Evolutionary conservation across 2,113 vertebrate species (phyloP).

Genomic region (Macquaria australasica): DNA sequence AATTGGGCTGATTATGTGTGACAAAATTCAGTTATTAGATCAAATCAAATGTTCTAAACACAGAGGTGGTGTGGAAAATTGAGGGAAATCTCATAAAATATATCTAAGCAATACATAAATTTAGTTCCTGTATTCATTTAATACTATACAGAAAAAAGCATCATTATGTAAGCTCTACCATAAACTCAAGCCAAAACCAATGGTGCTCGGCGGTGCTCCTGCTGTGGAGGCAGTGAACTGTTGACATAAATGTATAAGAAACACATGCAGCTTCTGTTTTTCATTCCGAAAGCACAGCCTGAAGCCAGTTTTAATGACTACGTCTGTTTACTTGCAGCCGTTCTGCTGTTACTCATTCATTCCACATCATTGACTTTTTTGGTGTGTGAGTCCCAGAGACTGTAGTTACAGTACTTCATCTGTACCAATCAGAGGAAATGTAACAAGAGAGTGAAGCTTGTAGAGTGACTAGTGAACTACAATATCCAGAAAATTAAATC

Average conservation of each 20-base stretch:
- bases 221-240: conserved; percentile 33
- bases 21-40: not conserved
- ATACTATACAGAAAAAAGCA: not conserved
- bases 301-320: conserved; percentile 44
- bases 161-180: not conserved
- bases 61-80: not conserved
- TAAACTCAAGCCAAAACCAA: conserved; percentile 13
- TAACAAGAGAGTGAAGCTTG: not conserved
- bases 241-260: conserved; percentile 34
- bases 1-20: not conserved
- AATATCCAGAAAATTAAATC: not conserved
- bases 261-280: conserved; percentile 28
- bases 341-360: conserved; percentile 30
- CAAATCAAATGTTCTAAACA: not conserved
- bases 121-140: not conserved
- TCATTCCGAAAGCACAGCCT: conserved; percentile 32
- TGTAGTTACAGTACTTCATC: not conserved
- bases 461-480: not conserved
- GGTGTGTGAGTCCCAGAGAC: not conserved
- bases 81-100: not conserved
- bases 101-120: not conserved
- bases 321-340: conserved; percentile 7
- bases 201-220: not conserved
- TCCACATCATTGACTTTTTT: conserved; percentile 10
- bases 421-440: not conserved